These are phyloP conservation scores for Pipa parva DNA, from an alignment of 2,113 vertebrate genomes.

Conservation along the genomic window DNA sequence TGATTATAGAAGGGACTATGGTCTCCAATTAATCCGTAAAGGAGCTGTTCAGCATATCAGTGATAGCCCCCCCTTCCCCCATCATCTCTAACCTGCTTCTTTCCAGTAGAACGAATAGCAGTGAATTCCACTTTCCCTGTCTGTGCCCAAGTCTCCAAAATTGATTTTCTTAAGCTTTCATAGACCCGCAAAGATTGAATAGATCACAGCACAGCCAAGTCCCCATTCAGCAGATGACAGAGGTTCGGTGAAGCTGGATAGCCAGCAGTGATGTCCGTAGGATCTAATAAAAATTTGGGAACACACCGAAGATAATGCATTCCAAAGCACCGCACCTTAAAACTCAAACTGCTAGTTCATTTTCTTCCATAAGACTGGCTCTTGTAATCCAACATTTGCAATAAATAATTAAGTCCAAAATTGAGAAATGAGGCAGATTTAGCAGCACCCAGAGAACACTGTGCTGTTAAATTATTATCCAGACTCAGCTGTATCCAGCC, in stretches of 20 bases:
- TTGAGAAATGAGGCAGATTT: background rate
- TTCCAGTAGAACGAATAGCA: constrained; percentile 3
- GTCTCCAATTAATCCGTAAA: constrained; percentile 7
- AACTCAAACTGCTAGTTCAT: background rate
- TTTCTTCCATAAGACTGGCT: background rate
- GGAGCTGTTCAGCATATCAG: constrained; percentile 7
- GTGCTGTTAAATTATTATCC: background rate
- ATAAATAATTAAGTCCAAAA: background rate
- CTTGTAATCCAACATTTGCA: constrained; percentile 21
- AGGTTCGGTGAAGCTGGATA: background rate
- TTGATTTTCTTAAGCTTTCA: constrained; percentile 3
- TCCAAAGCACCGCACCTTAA: constrained; percentile 3
- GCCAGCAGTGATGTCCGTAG: background rate
- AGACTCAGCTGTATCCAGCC: background rate
- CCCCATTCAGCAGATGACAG: background rate
- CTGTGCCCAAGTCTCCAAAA: background rate
- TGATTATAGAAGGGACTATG: background rate
- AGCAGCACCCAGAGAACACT: background rate
- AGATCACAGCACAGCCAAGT: background rate
- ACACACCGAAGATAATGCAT: constrained; percentile 7
- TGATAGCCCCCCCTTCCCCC: background rate
- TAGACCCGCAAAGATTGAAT: background rate
- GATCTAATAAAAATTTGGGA: background rate
- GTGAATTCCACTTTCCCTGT: background rate
- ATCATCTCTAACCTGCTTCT: background rate